These are phyloP conservation scores for Ginglymostoma cirratum DNA, from an alignment of 2,113 vertebrate genomes.

Conservation along the genomic window DNA sequence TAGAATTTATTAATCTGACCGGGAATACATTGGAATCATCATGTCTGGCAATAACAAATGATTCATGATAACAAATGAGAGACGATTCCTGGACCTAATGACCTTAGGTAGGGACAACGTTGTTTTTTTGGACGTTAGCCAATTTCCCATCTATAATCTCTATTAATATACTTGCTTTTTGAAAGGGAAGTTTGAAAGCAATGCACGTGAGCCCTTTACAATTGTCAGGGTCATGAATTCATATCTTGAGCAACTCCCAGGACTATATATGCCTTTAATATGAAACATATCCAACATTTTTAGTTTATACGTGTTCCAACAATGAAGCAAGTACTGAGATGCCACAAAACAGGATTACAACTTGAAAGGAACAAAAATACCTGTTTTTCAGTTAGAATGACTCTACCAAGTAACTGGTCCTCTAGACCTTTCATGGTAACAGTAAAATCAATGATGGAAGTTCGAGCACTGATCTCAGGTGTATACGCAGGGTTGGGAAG, in stretches of 20 bases:
- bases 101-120: neutral
- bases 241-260: neutral
- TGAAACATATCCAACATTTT: neutral
- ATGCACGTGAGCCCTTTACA: neutral
- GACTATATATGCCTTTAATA: neutral
- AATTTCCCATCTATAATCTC: neutral
- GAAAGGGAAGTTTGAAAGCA: neutral
- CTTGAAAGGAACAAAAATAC: conserved; percentile 49
- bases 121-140: neutral
- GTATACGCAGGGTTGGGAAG: conserved; percentile 85
- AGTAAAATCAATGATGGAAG: conserved; percentile 89
- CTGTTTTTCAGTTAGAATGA: conserved; percentile 90
- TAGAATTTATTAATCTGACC: too few species aligned
- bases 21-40: neutral
- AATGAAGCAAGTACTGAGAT: neutral
- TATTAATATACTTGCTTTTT: neutral
- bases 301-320: neutral
- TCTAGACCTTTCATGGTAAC: conserved; percentile 91
- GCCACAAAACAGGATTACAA: neutral
- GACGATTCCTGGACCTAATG: neutral
- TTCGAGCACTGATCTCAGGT: conserved; percentile 86
- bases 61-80: too few species aligned
- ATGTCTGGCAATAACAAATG: neutral
- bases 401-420: conserved; percentile 88
- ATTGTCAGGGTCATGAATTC: neutral